Conservation (phyloP, 2,888 invertebrate species). For the Cactoblastis cactorum region DNA sequence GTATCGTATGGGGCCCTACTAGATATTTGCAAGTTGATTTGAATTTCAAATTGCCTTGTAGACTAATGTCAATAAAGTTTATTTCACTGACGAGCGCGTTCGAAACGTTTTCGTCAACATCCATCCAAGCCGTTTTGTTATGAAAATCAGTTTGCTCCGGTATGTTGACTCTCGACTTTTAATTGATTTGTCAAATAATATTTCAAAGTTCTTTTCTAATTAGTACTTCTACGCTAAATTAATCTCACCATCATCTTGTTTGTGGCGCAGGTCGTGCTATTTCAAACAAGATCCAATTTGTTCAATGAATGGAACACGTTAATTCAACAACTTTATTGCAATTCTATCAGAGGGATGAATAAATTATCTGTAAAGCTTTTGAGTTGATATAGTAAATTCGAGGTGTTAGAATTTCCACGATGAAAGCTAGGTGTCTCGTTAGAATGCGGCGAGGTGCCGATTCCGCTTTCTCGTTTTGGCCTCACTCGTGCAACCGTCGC, state of each 20-base stretch:
- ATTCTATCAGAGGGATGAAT: not conserved
- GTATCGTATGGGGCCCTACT: constrained; percentile 25
- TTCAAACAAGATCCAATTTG: not conserved
- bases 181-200: not conserved
- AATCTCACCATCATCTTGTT: not conserved
- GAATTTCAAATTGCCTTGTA: constrained; percentile 34
- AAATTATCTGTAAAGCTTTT: not conserved
- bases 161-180: not conserved
- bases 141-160: constrained; percentile 26
- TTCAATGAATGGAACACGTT: not conserved
- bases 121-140: constrained; percentile 26
- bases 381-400: not conserved
- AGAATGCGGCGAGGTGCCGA: constrained; percentile 6
- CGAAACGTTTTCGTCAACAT: constrained; percentile 14
- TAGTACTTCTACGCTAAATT: not conserved
- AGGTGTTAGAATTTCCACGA: constrained; percentile 8
- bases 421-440: constrained; percentile 12
- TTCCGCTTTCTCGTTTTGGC: not conserved
- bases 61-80: constrained; percentile 34
- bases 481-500: constrained; percentile 7
- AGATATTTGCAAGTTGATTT: constrained; percentile 34
- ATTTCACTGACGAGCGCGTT: constrained; percentile 24
- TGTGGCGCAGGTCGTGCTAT: not conserved
- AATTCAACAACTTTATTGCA: not conserved
- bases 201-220: not conserved